Percentiles rank a stretch among this genome's conserved stretches.
Evolutionary conservation across 2,888 invertebrate species (phyloP).

Genomic region (Gortyna flavago): DNA sequence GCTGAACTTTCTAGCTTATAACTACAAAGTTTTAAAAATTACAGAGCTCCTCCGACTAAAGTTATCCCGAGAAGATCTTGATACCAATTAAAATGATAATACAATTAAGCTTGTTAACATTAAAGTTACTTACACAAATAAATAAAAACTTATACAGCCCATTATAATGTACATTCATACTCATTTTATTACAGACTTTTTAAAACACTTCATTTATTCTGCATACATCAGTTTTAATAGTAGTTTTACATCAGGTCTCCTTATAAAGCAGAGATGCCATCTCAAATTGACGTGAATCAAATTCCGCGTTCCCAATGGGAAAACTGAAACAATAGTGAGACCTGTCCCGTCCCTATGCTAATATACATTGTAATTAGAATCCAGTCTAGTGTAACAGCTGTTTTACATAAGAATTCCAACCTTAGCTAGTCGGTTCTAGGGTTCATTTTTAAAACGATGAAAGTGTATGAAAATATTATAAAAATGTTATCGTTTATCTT

Average conservation of each 20-base stretch:
- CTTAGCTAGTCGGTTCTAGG: conserved; percentile 20
- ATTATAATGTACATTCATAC: conserved; percentile 22
- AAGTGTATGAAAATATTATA: conserved; percentile 17
- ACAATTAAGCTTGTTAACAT: conserved; percentile 22
- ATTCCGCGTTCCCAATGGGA: conserved; percentile 66
- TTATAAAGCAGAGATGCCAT: conserved; percentile 56
- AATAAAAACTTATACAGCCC: conserved; percentile 22
- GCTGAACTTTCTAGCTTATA: background rate
- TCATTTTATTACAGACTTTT: conserved; percentile 41
- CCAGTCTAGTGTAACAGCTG: conserved; percentile 53
- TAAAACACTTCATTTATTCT: conserved; percentile 52
- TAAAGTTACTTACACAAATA: conserved; percentile 9
- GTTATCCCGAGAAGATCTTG: background rate
- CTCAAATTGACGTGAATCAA: conserved; percentile 61
- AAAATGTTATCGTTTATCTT: conserved; percentile 44
- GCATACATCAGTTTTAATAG: conserved; percentile 57
- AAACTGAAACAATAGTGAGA: conserved; percentile 68
- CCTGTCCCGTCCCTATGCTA: conserved; percentile 62
- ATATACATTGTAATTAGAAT: conserved; percentile 63
- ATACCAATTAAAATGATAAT: conserved; percentile 14
- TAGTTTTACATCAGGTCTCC: conserved; percentile 35
- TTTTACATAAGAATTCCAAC: conserved; percentile 34
- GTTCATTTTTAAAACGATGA: background rate
- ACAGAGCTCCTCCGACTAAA: background rate
- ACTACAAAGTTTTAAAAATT: background rate